Evolutionary conservation across 2,888 invertebrate species (phyloP).

Genomic region (Cheilosia urbana): DNA sequence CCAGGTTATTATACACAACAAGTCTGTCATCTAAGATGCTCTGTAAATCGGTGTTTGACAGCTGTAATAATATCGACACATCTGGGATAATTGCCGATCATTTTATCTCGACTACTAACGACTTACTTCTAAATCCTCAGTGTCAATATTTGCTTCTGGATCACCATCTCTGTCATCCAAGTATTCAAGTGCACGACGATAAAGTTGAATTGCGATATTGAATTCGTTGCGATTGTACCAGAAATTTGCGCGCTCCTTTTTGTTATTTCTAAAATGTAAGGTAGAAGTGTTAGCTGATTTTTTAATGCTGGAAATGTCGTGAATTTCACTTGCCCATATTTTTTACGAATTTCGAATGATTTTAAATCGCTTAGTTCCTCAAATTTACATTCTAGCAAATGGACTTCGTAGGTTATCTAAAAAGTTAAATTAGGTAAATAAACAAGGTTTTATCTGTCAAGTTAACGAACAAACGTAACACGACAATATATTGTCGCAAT

Average conservation of each 20-base stretch:
- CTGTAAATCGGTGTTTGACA: slow-evolving; percentile 86
- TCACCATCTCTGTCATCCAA: slow-evolving; percentile 90
- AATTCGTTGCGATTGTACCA: slow-evolving; percentile 94
- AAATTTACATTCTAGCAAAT: slow-evolving; percentile 88
- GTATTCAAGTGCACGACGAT: slow-evolving; percentile 92
- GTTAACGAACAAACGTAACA: slow-evolving; percentile 71
- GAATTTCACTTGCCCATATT: slow-evolving; percentile 87
- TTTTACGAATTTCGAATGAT: slow-evolving; percentile 87
- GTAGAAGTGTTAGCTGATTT: neutral
- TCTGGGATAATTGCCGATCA: too few relatives aligned
- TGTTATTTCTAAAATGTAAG: slow-evolving; percentile 85
- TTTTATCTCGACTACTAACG: neutral
- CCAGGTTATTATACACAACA: slow-evolving; percentile 95
- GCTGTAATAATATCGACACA: slow-evolving; percentile 78
- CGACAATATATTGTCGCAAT: neutral
- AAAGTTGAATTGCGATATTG: slow-evolving; percentile 92
- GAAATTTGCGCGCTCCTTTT: slow-evolving; percentile 95
- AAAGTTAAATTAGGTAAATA: slow-evolving; percentile 19
- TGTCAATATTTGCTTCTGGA: slow-evolving; percentile 85
- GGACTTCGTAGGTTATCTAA: slow-evolving; percentile 87
- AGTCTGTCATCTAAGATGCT: slow-evolving; percentile 91
- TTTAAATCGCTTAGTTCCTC: slow-evolving; percentile 89
- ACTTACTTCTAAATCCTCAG: slow-evolving; percentile 82
- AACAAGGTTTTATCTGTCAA: neutral
- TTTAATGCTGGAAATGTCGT: neutral